phyloP scores from a whole-genome alignment of 2,797 vertebrate genomes.

The Acanthurus tractus region DNA sequence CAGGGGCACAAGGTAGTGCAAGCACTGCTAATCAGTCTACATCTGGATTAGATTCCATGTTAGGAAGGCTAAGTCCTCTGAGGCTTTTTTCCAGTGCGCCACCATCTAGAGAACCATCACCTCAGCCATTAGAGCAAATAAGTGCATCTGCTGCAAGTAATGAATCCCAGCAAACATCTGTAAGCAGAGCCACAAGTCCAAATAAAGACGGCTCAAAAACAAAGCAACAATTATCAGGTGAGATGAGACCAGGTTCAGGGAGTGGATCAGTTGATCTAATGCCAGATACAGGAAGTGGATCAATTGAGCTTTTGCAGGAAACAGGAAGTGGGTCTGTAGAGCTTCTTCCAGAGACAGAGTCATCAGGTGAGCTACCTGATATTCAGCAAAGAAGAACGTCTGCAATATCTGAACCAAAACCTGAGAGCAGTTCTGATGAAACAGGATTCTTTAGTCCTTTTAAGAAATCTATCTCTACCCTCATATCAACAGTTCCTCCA shows the following conservation, averaged over 20 bases:
- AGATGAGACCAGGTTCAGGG: constrained; percentile 67
- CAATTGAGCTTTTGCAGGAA: constrained; percentile 69
- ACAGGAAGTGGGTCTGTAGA: constrained; percentile 83
- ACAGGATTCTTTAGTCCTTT: constrained; percentile 92
- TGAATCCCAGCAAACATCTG: constrained; percentile 62
- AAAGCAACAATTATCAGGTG: constrained; percentile 68
- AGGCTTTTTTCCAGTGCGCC: constrained; percentile 89
- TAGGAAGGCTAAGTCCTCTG: constrained; percentile 90
- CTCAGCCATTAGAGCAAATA: constrained; percentile 72
- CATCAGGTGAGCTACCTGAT: constrained; percentile 85
- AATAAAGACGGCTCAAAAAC: constrained; percentile 59
- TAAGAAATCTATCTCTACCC: constrained; percentile 91
- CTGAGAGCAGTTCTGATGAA: constrained; percentile 74
- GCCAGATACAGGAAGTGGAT: constrained; percentile 78
- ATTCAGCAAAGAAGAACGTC: constrained; percentile 73
- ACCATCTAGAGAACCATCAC: constrained; percentile 70
- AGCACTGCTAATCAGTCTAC: constrained; percentile 73
- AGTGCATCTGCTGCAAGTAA: constrained; percentile 59
- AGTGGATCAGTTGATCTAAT: constrained; percentile 74
- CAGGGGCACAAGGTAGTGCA: constrained; percentile 58
- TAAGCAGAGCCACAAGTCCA: constrained; percentile 50
- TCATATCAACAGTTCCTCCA: constrained; percentile 84
- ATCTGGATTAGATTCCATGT: constrained; percentile 89
- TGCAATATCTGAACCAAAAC: constrained; percentile 65
- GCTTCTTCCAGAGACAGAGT: constrained; percentile 85